Conservation (phyloP, 1,140 invertebrate species). For the Elymnias hypermnestra region DNA sequence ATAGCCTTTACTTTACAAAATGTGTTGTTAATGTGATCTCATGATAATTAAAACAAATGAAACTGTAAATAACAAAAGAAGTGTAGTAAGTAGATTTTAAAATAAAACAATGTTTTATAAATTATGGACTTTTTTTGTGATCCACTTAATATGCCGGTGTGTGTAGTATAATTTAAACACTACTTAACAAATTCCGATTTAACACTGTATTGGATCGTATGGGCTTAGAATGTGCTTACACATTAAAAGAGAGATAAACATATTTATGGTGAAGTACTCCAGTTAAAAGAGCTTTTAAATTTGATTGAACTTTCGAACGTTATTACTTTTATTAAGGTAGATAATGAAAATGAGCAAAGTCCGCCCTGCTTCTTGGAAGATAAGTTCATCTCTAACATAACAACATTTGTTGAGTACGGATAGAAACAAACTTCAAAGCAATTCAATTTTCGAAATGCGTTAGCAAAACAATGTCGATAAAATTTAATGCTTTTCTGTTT, state of each 20-base stretch:
- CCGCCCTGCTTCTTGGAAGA: constrained; percentile 17
- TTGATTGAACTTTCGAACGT: constrained; percentile 9
- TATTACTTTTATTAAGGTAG: constrained; percentile 11
- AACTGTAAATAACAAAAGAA: too few species aligned
- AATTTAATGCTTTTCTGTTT: not conserved
- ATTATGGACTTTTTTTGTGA: too few species aligned
- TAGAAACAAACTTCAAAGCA: not conserved
- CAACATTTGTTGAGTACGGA: constrained; percentile 1
- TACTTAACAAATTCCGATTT: too few species aligned
- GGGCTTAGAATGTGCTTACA: too few species aligned
- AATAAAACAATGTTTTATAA: too few species aligned
- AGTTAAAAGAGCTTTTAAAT: constrained; percentile 7
- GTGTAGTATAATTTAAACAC: too few species aligned
- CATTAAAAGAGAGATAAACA: not conserved
- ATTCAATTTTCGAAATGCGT: constrained; percentile 3
- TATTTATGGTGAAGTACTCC: not conserved
- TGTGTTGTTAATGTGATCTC: too few species aligned
- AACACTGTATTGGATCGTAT: too few species aligned
- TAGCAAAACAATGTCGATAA: not conserved
- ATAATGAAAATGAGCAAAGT: constrained; percentile 23
- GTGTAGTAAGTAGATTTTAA: too few species aligned
- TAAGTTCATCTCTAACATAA: constrained; percentile 10
- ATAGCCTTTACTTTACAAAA: too few species aligned
- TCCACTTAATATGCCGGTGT: too few species aligned
- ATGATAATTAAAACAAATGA: too few species aligned